A percentile compares a stretch with the other conserved stretches of the same genome.
Conservation (phyloP, 2,888 invertebrate species). For the Tachina lurida region DNA sequence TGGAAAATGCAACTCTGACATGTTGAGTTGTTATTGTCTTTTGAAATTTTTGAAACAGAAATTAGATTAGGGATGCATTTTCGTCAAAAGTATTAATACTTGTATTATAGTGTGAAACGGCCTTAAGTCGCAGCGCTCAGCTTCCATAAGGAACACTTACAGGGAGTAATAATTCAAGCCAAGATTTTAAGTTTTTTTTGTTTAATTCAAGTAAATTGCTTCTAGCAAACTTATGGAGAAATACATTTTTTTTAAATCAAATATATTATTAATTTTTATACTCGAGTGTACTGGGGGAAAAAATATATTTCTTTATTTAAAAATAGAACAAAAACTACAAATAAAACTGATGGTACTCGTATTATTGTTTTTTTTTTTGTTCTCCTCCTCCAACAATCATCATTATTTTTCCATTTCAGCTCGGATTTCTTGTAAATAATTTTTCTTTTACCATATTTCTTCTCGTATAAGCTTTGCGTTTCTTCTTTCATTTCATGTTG, state of each 20-base stretch:
- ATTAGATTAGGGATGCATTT: too few relatives aligned
- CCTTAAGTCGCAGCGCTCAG: too few relatives aligned
- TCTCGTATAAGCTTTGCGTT: not conserved
- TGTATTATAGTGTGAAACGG: too few relatives aligned
- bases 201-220: not conserved
- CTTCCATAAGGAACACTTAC: not conserved
- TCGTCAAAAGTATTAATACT: too few relatives aligned
- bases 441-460: not conserved
- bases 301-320: not conserved
- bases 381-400: conserved; percentile 23
- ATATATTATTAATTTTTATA: not conserved
- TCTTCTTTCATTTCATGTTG: not conserved
- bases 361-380: not conserved
- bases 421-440: conserved; percentile 25
- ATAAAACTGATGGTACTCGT: conserved; percentile 17
- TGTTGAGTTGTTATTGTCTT: too few relatives aligned
- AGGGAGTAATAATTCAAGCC: not conserved
- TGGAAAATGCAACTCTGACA: too few relatives aligned
- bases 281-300: not conserved
- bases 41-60: too few relatives aligned
- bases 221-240: too few relatives aligned
- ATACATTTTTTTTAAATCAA: not conserved
- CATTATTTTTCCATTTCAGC: conserved; percentile 32
- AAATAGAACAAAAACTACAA: not conserved
- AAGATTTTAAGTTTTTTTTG: not conserved